Conservation (phyloP, 2,888 invertebrate species). For the Pandemis corylana region DNA sequence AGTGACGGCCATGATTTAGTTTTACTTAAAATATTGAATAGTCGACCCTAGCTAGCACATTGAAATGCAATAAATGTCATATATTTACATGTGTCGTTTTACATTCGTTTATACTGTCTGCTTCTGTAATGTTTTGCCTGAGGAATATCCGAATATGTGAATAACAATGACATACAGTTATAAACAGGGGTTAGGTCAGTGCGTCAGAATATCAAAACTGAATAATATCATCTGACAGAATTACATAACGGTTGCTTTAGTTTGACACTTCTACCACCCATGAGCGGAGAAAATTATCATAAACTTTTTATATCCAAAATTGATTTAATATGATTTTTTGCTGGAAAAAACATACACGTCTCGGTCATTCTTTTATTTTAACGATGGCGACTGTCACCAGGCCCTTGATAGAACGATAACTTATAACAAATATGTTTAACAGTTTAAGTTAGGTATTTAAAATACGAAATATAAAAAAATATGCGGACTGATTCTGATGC, state of each 20-base stretch:
- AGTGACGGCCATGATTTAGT: neutral
- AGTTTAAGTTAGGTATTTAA: no score
- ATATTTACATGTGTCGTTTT: slow-evolving; percentile 1
- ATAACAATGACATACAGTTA: slow-evolving; percentile 10
- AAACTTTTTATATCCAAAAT: neutral
- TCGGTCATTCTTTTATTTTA: no score
- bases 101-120: slow-evolving; percentile 4
- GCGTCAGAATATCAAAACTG: slow-evolving; percentile 9
- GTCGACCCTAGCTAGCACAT: neutral
- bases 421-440: no score
- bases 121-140: neutral
- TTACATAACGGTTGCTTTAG: neutral
- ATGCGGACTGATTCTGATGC: no score
- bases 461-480: no score
- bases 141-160: slow-evolving; percentile 9
- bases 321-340: no score
- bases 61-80: slow-evolving; percentile 2
- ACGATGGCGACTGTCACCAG: no score
- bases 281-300: neutral
- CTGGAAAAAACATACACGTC: no score
- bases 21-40: neutral
- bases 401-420: no score
- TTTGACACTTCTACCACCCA: neutral
- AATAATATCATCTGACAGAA: slow-evolving; percentile 5
- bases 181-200: neutral